Evolutionary conservation across 2,888 invertebrate species (phyloP).

Genomic region (Spialia ferax): DNA sequence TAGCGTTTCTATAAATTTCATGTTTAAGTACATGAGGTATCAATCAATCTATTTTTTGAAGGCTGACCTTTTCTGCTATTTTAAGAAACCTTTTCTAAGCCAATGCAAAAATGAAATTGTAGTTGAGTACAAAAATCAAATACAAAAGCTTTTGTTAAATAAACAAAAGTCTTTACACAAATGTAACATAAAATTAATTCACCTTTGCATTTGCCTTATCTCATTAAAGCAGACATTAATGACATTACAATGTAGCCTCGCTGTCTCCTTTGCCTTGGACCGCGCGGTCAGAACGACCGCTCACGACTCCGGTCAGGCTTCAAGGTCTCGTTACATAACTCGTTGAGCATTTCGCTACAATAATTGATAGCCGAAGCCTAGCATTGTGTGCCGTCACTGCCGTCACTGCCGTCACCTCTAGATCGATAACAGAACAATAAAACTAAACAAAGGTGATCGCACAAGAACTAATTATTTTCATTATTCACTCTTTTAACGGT

Average conservation of each 20-base stretch:
- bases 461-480: slow-evolving; percentile 30
- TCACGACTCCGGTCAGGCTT: slow-evolving; percentile 83
- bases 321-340: slow-evolving; percentile 83
- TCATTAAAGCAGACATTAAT: background rate
- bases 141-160: background rate
- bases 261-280: slow-evolving; percentile 59
- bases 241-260: slow-evolving; percentile 45
- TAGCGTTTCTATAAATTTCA: no score
- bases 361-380: slow-evolving; percentile 62
- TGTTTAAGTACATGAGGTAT: no score
- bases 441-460: slow-evolving; percentile 19
- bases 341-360: slow-evolving; percentile 64
- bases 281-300: slow-evolving; percentile 61
- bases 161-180: background rate
- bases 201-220: background rate
- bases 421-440: slow-evolving; percentile 51
- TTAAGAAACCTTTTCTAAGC: no score
- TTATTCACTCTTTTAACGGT: slow-evolving; percentile 13
- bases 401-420: slow-evolving; percentile 50
- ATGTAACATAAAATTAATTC: background rate
- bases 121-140: no score
- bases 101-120: no score
- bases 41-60: no score
- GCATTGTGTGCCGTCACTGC: slow-evolving; percentile 51
- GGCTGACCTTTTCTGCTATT: no score